These are phyloP conservation scores for Otolemur crassicaudatus DNA, from an alignment of 2,797 vertebrate species.

Conservation along the genomic window DNA sequence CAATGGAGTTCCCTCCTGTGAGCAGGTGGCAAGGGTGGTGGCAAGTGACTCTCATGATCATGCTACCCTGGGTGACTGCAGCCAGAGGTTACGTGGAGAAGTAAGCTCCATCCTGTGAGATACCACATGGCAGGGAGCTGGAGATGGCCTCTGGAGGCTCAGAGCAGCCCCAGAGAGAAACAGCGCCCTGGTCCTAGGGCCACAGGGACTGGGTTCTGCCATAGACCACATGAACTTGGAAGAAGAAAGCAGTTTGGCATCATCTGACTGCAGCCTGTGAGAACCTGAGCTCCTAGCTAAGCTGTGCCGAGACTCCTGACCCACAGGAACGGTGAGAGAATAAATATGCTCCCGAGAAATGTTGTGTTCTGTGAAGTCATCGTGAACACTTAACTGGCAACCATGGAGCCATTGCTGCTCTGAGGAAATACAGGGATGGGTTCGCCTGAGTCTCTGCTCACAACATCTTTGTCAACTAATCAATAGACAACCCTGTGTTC, in stretches of 20 bases:
- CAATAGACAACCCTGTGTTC: not conserved
- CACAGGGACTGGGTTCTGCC: not conserved
- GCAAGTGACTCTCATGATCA: not conserved
- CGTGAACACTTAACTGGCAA: fast-evolving
- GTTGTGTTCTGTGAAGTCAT: not conserved
- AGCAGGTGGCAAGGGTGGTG: not conserved
- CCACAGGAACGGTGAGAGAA: not conserved
- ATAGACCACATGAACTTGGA: too few relatives aligned
- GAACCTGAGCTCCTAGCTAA: not conserved
- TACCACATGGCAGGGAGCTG: fast-evolving
- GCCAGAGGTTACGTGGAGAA: not conserved
- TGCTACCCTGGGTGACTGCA: not conserved
- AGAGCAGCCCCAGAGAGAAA: not conserved
- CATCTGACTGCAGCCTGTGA: not conserved
- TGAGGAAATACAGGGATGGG: fast-evolving
- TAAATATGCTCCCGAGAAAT: too few relatives aligned
- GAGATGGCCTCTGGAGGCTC: too few relatives aligned
- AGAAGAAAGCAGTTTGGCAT: fast-evolving
- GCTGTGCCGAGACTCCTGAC: not conserved
- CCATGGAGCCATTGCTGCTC: not conserved
- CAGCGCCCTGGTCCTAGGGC: not conserved
- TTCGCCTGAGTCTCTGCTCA: not conserved
- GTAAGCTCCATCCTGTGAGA: not conserved
- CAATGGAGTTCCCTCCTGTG: not conserved
- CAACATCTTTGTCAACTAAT: fast-evolving